Base-by-base conservation (phyloP, 2,113 vertebrate genomes). In the Benitochromis conjunctus region DNA sequence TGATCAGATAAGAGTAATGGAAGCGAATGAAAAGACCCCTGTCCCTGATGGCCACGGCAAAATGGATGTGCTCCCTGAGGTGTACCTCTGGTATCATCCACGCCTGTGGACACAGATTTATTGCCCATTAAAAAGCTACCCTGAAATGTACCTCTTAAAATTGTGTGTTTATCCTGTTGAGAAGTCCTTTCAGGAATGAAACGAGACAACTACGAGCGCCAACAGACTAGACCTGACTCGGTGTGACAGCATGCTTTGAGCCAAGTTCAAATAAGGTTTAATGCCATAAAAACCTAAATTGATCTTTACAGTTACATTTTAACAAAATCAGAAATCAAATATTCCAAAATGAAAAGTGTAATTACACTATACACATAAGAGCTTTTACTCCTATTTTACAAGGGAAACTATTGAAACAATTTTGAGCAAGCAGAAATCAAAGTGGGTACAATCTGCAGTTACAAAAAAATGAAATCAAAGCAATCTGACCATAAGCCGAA, bases 1-100 rank as follows among this genome's bases (percentile, higher is more conserved):
- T 92, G 90, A 95, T 95, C 95, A 95, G 95, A 95, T 95, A 95
- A 95, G 95, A 95, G 93, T 94, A 94, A 95, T 95, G 94, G 94
- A 95, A 94, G 94, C 60, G 93, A 92, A 91, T 92, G 92, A 94
- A 94, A 94, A 91, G 92, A 92, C 89, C 91, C 86, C 93, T 92
- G 91, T 94, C 94, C 83, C 94, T 92, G 90, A 92, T 93, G 92
- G 95, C 89, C 92, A 83, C 91, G n/a, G 91, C 89, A 91, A 87
- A 94, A 95, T 94, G 92, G 94, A 95, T 95, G 94, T 94, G 94
- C 92, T 94, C 91, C 94, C 94, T 85, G 87, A 94, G 93, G 93
- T 94, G 92, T 93, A 93, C 90, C 94, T 93, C 86, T 91, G 91
- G 82, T 95, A 95, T 95, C 94, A 94, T 93, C 92, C 93, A 90